These are phyloP conservation scores for Gallinago stenura DNA, from an alignment of 2,797 vertebrate species.

Conservation along the genomic window DNA sequence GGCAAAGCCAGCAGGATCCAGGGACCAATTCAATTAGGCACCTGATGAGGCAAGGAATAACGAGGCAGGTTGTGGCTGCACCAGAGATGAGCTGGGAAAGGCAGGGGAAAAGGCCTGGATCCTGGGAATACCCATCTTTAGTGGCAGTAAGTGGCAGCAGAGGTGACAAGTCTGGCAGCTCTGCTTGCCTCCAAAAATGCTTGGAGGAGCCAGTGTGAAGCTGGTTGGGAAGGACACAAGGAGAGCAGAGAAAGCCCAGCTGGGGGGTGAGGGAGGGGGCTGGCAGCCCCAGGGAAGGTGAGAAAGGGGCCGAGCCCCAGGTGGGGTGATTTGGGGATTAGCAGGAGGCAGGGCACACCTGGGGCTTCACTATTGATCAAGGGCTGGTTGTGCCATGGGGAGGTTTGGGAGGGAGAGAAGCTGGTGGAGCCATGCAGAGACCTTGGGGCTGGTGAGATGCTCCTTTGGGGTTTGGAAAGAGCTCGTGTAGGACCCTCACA, in stretches of 20 bases:
- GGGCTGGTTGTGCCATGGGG: fast-evolving
- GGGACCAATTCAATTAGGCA: not conserved
- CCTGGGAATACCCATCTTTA: not conserved
- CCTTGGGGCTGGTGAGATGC: not conserved
- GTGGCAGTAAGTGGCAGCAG: fast-evolving
- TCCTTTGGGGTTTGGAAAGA: not conserved
- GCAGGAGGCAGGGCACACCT: not conserved
- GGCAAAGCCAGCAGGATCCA: not conserved
- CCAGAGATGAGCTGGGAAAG: not conserved
- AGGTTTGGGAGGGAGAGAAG: not conserved
- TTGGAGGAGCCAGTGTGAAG: not conserved
- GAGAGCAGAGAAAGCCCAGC: not conserved
- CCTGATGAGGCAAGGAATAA: not conserved
- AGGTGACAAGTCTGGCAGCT: not conserved
- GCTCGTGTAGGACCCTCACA: fast-evolving
- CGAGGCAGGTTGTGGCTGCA: fast-evolving
- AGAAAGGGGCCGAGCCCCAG: not conserved
- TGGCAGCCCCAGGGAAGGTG: not conserved
- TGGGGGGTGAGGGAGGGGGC: not conserved
- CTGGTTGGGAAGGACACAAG: not conserved
- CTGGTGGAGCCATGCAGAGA: fast-evolving
- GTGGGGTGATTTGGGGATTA: not conserved
- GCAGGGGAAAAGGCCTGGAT: not conserved
- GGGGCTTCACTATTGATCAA: not conserved
- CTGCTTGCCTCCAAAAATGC: fast-evolving